Conservation (phyloP, 2,113 vertebrate genomes). For the Excalfactoria chinensis region DNA sequence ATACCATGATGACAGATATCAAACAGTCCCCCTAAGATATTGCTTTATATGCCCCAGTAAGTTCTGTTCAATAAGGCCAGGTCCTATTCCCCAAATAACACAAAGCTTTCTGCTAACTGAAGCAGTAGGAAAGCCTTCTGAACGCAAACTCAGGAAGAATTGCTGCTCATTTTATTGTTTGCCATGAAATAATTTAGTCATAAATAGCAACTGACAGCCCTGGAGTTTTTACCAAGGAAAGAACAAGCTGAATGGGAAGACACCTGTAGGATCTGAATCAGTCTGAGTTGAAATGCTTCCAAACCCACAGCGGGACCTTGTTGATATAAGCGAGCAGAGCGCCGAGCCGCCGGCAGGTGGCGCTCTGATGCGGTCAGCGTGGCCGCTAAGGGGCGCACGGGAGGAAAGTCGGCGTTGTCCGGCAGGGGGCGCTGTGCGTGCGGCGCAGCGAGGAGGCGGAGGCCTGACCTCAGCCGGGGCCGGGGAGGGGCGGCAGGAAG, state of each 20-base stretch:
- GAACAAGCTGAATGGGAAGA: background rate
- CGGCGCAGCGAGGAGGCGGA: no score
- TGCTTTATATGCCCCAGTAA: background rate
- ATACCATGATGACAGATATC: background rate
- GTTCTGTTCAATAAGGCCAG: background rate
- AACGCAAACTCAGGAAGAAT: background rate
- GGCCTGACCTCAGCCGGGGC: no score
- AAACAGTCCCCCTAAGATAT: fast-evolving
- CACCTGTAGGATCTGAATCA: background rate
- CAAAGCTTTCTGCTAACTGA: background rate
- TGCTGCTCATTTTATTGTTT: background rate
- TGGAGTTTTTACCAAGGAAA: background rate
- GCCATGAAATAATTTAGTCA: background rate
- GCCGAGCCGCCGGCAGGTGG: no score
- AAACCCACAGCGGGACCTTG: background rate
- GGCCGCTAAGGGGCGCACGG: no score
- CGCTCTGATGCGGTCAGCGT: no score
- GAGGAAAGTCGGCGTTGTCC: no score
- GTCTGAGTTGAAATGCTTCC: background rate
- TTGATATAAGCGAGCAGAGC: no score
- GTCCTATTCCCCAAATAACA: background rate
- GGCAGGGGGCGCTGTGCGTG: no score
- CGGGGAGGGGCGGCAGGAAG: no score
- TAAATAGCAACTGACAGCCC: no score
- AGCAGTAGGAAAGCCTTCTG: background rate